A percentile compares a stretch with the other conserved stretches of the same genome.
phyloP scores from a whole-genome alignment of 2,797 vertebrate genomes.

The Poecile montanus region DNA sequence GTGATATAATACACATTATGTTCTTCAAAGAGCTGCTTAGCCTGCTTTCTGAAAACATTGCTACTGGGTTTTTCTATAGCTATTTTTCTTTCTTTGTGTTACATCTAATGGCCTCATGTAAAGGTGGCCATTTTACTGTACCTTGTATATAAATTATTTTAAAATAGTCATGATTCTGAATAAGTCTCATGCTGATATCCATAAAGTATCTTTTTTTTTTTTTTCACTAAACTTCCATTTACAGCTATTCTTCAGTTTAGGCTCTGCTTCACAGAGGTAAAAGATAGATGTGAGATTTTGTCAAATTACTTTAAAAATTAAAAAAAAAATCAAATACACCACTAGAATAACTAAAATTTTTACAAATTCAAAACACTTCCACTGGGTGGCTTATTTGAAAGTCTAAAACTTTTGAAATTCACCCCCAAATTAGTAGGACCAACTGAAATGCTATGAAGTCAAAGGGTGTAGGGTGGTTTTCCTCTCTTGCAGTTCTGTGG shows the following conservation, averaged over 20 bases:
- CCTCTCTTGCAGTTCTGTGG: not conserved
- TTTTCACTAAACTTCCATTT: not conserved
- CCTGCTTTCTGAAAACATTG: conserved; percentile 7
- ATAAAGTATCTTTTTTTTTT: not conserved
- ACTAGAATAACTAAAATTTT: not conserved
- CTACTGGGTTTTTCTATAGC: conserved; percentile 30
- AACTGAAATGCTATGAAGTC: not conserved
- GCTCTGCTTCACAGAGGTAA: not conserved
- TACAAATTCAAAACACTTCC: not conserved
- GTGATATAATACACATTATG: not conserved
- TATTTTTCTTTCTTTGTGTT: conserved; percentile 43
- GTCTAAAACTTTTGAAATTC: not conserved
- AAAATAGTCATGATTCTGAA: conserved; percentile 9
- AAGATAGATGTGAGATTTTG: not conserved
- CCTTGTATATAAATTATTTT: conserved; percentile 3
- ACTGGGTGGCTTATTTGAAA: not conserved
- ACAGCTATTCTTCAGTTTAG: not conserved
- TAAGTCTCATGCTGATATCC: not conserved
- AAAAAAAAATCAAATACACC: not conserved
- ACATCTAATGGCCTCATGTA: not conserved
- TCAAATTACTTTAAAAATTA: not conserved
- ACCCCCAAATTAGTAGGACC: not conserved
- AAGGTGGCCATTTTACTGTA: conserved; percentile 9
- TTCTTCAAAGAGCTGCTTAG: conserved; percentile 21
- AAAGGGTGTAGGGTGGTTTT: not conserved